These are phyloP conservation scores for Hippocampus kuda DNA, from an alignment of 2,797 vertebrate species.

Conservation along the genomic window DNA sequence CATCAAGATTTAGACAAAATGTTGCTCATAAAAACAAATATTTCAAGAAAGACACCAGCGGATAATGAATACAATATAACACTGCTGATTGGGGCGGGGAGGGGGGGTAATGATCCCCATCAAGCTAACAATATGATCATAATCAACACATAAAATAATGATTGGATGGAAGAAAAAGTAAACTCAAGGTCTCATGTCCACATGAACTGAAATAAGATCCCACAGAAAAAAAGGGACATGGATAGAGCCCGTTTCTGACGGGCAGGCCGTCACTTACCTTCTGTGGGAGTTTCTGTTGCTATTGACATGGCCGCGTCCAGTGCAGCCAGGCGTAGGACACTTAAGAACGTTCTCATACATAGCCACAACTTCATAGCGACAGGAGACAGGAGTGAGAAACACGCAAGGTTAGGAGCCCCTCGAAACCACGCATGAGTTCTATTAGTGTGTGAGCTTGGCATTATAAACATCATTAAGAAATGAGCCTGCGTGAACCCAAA, in stretches of 20 bases:
- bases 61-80: neutral
- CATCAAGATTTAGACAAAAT: neutral
- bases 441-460: slow-evolving; percentile 65
- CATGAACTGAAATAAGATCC: slow-evolving; percentile 14
- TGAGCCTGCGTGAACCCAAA: slow-evolving; percentile 56
- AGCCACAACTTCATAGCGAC: slow-evolving; percentile 90
- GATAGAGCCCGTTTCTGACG: slow-evolving; percentile 25
- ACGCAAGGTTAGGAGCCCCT: slow-evolving; percentile 76
- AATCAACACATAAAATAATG: slow-evolving; percentile 7
- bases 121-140: slow-evolving; percentile 8
- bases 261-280: slow-evolving; percentile 78
- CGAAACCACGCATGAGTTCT: slow-evolving; percentile 61
- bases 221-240: slow-evolving; percentile 25
- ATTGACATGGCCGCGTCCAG: slow-evolving; percentile 99
- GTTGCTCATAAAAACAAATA: neutral
- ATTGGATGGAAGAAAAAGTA: neutral
- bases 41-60: neutral
- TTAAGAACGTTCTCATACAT: slow-evolving; percentile 99
- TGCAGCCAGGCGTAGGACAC: slow-evolving; percentile 99
- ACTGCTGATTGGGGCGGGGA: neutral
- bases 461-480: slow-evolving; percentile 68
- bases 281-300: slow-evolving; percentile 99
- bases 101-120: neutral
- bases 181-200: slow-evolving; percentile 9
- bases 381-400: slow-evolving; percentile 77